These are phyloP conservation scores for Bembecia ichneumoniformis DNA, from an alignment of 2,888 invertebrate genomes.

Conservation along the genomic window DNA sequence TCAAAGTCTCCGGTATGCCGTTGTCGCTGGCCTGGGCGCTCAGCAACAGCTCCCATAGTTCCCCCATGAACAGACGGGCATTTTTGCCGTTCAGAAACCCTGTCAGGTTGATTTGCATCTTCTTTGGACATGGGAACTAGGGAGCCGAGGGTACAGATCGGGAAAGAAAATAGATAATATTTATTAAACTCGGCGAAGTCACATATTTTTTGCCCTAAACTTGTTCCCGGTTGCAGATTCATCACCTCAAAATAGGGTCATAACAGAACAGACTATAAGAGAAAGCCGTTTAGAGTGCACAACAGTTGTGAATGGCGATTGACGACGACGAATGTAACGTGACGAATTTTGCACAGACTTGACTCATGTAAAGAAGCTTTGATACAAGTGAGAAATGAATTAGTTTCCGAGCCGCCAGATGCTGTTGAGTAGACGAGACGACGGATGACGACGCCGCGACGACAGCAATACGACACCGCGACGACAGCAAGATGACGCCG, in stretches of 20 bases:
- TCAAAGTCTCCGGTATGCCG: slow-evolving; percentile 94
- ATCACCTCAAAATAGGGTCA: neutral
- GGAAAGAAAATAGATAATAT: slow-evolving; percentile 48
- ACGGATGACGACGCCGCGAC: slow-evolving; percentile 8
- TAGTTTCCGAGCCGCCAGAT: slow-evolving; percentile 27
- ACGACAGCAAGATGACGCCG: slow-evolving; percentile 15
- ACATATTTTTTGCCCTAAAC: slow-evolving; percentile 15
- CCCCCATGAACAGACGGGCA: slow-evolving; percentile 97
- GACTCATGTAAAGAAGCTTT: slow-evolving; percentile 63
- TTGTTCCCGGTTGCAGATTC: slow-evolving; percentile 1
- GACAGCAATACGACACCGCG: slow-evolving; percentile 3
- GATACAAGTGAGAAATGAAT: slow-evolving; percentile 20
- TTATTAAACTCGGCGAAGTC: slow-evolving; percentile 29
- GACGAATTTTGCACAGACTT: slow-evolving; percentile 27
- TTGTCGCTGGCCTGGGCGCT: slow-evolving; percentile 96
- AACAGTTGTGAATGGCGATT: neutral
- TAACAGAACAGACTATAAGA: slow-evolving; percentile 6
- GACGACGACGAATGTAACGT: slow-evolving; percentile 2
- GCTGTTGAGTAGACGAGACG: slow-evolving; percentile 14
- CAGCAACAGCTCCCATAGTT: slow-evolving; percentile 94
- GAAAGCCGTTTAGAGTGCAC: slow-evolving; percentile 51
- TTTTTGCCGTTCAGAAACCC: slow-evolving; percentile 99
- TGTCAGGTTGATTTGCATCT: slow-evolving; percentile 99
- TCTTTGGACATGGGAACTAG: slow-evolving; percentile 95
- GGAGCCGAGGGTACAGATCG: slow-evolving; percentile 52